A percentile compares a stretch with the other conserved stretches of the same genome.
phyloP scores from a whole-genome alignment of 2,113 vertebrate species.

The Leucopsar rothschildi region DNA sequence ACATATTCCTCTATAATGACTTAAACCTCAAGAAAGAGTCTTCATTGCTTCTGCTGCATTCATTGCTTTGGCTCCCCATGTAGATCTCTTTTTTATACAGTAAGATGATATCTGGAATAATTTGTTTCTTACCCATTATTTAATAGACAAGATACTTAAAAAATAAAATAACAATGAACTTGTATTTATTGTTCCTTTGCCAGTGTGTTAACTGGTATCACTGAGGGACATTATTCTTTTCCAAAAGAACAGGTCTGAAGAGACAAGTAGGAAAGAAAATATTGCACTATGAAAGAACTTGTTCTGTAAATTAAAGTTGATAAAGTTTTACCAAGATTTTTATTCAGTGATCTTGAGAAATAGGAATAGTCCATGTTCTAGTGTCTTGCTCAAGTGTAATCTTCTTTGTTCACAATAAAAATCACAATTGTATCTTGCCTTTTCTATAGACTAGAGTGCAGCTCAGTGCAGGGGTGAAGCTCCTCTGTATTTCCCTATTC shows the following conservation, averaged over 20 bases:
- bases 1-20: neutral
- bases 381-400: neutral
- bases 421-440: rapidly evolving
- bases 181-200: neutral
- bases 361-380: neutral
- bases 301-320: neutral
- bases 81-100: neutral
- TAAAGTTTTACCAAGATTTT: neutral
- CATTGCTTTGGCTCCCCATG: neutral
- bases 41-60: neutral
- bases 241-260: neutral
- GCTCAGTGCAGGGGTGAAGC: neutral
- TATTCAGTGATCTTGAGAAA: neutral
- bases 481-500: neutral
- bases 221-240: neutral
- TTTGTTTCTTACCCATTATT: neutral
- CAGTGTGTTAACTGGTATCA: neutral
- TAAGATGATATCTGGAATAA: neutral
- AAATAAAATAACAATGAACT: neutral
- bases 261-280: neutral
- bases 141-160: neutral
- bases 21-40: neutral
- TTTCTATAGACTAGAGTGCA: neutral
- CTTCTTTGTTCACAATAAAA: neutral
- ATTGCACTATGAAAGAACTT: neutral